These are phyloP conservation scores for Ectemnius continuus DNA, from an alignment of 2,888 invertebrate species.

Conservation along the genomic window DNA sequence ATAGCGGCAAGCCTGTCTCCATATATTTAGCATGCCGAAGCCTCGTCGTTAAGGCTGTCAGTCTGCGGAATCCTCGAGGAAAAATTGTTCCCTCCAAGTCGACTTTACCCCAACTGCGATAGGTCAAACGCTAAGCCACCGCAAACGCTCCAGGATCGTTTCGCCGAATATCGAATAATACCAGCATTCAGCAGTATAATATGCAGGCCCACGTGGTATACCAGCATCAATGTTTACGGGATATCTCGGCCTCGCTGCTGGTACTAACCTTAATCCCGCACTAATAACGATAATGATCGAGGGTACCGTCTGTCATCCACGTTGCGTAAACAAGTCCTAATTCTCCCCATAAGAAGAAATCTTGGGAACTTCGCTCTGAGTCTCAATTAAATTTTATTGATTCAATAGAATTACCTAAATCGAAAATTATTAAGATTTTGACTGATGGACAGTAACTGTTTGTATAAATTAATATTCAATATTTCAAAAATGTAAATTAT, in stretches of 20 bases:
- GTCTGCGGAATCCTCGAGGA: slow-evolving; percentile 35
- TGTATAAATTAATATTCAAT: too few species aligned
- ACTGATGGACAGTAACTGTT: too few species aligned
- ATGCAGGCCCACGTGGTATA: slow-evolving; percentile 12
- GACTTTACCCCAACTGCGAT: slow-evolving; percentile 33
- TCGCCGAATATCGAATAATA: slow-evolving; percentile 41
- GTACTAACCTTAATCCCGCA: slow-evolving; percentile 35
- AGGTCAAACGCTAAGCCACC: slow-evolving; percentile 58
- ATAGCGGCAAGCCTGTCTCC: slow-evolving; percentile 50
- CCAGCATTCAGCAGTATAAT: slow-evolving; percentile 24
- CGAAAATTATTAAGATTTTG: too few species aligned
- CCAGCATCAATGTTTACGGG: slow-evolving; percentile 31
- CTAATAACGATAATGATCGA: slow-evolving; percentile 11
- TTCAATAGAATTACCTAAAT: too few species aligned
- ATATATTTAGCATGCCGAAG: slow-evolving; percentile 21
- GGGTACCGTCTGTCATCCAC: not conserved
- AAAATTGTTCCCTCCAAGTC: slow-evolving; percentile 43
- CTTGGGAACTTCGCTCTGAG: too few species aligned
- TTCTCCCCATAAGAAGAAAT: too few species aligned
- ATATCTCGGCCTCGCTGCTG: slow-evolving; percentile 26
- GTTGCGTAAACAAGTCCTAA: too few species aligned
- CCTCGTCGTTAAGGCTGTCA: slow-evolving; percentile 45
- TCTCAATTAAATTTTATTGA: too few species aligned
- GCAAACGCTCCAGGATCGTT: slow-evolving; percentile 32
- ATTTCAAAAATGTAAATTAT: too few species aligned